Conservation (phyloP, 2,113 vertebrate species). For the Hippocampus mohnikei region DNA sequence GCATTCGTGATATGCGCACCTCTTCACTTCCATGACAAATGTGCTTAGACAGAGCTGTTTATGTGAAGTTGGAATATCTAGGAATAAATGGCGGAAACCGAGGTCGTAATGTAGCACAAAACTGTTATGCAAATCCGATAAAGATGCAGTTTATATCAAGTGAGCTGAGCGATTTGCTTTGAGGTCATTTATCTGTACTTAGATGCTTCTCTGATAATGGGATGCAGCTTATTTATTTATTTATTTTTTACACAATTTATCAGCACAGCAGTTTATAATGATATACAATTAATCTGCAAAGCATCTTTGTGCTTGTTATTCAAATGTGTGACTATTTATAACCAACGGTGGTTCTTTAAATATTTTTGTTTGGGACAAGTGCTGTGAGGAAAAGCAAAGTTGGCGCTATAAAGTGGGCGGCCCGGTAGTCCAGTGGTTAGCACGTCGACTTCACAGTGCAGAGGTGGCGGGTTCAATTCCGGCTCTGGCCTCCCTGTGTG, state of each 20-base stretch:
- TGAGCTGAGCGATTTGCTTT: conserved; percentile 5
- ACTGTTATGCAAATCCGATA: background rate
- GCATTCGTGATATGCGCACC: conserved; percentile 31
- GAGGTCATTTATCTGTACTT: background rate
- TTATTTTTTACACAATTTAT: background rate
- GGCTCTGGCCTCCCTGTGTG: too few relatives aligned
- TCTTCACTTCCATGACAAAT: conserved; percentile 63
- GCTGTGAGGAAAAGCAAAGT: background rate
- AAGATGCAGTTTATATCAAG: background rate
- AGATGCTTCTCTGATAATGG: background rate
- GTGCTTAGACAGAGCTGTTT: conserved; percentile 49
- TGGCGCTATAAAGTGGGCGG: too few relatives aligned
- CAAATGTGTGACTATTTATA: background rate
- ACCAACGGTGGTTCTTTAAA: background rate
- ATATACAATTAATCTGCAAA: conserved; percentile 1
- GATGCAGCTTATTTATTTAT: background rate
- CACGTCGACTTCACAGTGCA: too few relatives aligned
- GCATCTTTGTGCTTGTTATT: background rate
- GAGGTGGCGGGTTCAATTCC: too few relatives aligned
- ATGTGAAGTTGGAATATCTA: background rate
- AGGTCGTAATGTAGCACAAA: background rate
- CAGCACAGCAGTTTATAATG: background rate
- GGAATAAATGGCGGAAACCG: background rate
- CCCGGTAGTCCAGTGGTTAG: too few relatives aligned
- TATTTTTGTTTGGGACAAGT: background rate